Conservation (phyloP, 2,797 vertebrate species). For the Arctocebus calabarensis region DNA sequence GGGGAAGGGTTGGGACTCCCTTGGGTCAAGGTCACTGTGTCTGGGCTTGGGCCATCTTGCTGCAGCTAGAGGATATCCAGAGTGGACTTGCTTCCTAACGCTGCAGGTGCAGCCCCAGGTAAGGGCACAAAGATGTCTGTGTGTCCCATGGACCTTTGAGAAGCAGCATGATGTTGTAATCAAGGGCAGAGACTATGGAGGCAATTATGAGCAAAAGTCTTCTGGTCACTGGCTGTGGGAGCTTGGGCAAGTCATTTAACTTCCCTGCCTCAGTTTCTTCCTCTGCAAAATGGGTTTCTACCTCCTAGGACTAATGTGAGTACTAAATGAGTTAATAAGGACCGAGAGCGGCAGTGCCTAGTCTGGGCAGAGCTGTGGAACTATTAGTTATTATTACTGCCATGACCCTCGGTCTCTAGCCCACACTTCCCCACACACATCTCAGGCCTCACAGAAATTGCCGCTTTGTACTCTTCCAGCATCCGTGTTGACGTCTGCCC, state of each 20-base stretch:
- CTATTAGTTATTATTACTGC: neutral
- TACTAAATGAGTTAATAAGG: neutral
- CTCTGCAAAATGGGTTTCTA: slow-evolving; percentile 54
- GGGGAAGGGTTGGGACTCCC: neutral
- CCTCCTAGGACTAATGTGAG: neutral
- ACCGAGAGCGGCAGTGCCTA: neutral
- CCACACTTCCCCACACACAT: neutral
- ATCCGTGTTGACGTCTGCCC: neutral
- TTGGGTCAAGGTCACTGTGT: accelerated
- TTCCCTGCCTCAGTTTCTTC: slow-evolving; percentile 33
- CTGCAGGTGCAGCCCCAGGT: neutral
- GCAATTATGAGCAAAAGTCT: neutral
- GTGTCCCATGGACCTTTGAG: neutral
- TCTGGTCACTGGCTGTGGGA: neutral
- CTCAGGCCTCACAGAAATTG: neutral
- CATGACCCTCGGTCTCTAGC: neutral
- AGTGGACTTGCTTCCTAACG: neutral
- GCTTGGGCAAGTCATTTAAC: neutral
- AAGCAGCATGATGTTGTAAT: neutral
- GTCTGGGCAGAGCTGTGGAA: accelerated
- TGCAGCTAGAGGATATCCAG: neutral
- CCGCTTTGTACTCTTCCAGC: neutral
- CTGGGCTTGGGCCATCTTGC: neutral
- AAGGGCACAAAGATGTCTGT: neutral
- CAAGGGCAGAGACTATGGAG: neutral